Evolutionary conservation across 2,797 vertebrate species (phyloP).

Genomic region (Calcarius lapponicus): DNA sequence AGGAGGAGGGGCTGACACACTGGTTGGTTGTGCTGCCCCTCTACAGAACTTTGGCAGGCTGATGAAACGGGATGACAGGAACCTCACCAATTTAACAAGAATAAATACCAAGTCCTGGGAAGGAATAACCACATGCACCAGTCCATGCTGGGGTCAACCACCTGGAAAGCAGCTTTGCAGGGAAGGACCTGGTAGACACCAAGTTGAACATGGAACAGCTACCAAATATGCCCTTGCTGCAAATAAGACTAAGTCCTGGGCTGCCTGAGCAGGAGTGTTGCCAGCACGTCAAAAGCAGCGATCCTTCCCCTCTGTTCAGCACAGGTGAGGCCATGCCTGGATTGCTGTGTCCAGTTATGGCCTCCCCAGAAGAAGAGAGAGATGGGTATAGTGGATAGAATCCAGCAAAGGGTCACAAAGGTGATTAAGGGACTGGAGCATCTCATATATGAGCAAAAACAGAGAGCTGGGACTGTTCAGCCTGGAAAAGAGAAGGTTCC

Average conservation of each 20-base stretch:
- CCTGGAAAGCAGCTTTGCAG: background rate
- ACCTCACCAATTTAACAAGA: background rate
- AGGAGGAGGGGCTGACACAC: background rate
- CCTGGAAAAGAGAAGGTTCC: background rate
- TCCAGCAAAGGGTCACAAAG: background rate
- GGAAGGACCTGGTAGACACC: background rate
- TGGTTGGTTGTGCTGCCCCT: background rate
- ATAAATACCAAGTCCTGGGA: background rate
- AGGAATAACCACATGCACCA: background rate
- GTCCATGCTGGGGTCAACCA: background rate
- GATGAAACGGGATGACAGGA: background rate
- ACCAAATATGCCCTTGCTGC: background rate
- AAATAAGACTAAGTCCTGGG: background rate
- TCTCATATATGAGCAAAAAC: background rate
- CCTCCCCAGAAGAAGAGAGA: background rate
- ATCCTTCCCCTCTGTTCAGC: background rate
- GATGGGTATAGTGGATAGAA: background rate
- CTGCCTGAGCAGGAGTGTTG: background rate
- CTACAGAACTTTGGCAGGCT: rapidly evolving
- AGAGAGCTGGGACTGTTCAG: background rate
- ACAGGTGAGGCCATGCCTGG: background rate
- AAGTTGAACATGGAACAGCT: background rate
- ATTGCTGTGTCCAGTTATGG: background rate
- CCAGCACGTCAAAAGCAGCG: background rate
- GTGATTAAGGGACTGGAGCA: background rate